A percentile compares a stretch with the other conserved stretches of the same genome.
Evolutionary conservation across 2,113 vertebrate genomes (phyloP).

Genomic region (Stigmatopora nigra): DNA sequence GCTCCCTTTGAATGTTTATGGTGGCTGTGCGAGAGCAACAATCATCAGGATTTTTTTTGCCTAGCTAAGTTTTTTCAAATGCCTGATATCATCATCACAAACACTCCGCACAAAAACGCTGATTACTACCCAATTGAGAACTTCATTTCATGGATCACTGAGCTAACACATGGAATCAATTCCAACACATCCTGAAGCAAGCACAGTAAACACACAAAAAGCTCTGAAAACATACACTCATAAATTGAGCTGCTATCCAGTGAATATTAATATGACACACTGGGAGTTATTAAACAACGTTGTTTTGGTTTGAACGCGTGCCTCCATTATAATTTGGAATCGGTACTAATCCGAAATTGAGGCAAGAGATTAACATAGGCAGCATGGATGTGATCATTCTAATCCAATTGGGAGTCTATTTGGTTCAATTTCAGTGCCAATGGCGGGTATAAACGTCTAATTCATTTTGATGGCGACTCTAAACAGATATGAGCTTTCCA

Average conservation of each 20-base stretch:
- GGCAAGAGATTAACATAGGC: constrained; percentile 42
- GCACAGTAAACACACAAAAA: neutral
- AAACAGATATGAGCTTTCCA: too few species aligned
- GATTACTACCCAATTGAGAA: constrained; percentile 30
- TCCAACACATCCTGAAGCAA: constrained; percentile 29
- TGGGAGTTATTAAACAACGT: neutral
- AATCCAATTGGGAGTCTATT: constrained; percentile 26
- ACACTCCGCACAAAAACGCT: constrained; percentile 16
- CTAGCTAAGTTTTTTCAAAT: constrained; percentile 28
- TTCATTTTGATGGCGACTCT: too few species aligned
- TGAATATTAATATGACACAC: neutral
- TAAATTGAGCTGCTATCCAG: neutral
- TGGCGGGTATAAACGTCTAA: neutral
- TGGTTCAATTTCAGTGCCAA: neutral
- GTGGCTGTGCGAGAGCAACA: constrained; percentile 25
- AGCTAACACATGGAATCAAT: constrained; percentile 33
- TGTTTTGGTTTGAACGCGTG: constrained; percentile 10
- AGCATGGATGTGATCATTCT: constrained; percentile 29
- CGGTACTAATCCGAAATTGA: constrained; percentile 39
- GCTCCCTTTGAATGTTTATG: constrained; percentile 16
- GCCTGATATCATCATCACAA: constrained; percentile 26
- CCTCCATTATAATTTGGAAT: constrained; percentile 25
- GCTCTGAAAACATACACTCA: neutral
- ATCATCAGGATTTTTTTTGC: constrained; percentile 23
- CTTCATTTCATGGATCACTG: constrained; percentile 43